Percentiles rank a stretch among this genome's conserved stretches.
Conservation (phyloP, 2,113 vertebrate species). For the Gulo gulo region DNA sequence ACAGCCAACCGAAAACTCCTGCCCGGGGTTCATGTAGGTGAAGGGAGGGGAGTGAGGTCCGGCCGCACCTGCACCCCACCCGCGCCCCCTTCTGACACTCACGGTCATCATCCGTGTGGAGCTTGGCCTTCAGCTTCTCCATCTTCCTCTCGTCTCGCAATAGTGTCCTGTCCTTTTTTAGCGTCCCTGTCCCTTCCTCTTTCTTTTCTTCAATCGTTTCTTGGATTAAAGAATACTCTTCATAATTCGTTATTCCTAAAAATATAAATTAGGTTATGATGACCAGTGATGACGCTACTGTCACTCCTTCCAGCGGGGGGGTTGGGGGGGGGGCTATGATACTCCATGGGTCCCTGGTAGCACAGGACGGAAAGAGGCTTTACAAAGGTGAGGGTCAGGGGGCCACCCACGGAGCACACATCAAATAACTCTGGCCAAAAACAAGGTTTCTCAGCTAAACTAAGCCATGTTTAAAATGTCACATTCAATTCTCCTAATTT, state of each 20-base stretch:
- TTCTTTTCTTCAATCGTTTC: constrained; percentile 94
- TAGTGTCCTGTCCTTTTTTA: constrained; percentile 95
- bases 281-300: neutral
- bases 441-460: neutral
- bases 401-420: neutral
- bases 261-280: constrained; percentile 54
- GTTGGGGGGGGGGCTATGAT: neutral
- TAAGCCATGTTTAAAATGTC: neutral
- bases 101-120: constrained; percentile 99
- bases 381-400: neutral
- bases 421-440: neutral
- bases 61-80: accelerated
- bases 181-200: constrained; percentile 93
- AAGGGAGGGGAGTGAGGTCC: accelerated
- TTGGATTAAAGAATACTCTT: constrained; percentile 99
- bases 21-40: accelerated
- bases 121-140: constrained; percentile 99
- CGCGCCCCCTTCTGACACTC: constrained; percentile 75
- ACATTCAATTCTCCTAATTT: neutral
- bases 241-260: constrained; percentile 99
- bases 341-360: accelerated
- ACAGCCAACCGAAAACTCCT: neutral
- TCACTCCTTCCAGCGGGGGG: neutral
- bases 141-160: constrained; percentile 97
- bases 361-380: neutral